Conservation (phyloP, 2,888 invertebrate genomes). For the Pollenia angustigena region DNA sequence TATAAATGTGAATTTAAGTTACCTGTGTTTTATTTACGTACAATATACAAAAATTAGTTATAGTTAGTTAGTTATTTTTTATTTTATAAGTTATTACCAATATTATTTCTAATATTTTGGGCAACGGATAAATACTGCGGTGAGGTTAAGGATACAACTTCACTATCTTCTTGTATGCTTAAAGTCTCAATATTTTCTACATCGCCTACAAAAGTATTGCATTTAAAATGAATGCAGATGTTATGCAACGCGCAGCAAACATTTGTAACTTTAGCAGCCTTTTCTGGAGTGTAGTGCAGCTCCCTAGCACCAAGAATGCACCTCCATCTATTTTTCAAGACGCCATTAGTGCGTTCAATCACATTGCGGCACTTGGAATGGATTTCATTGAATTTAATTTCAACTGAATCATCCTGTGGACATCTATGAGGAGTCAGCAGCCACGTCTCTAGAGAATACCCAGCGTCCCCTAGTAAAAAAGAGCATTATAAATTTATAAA, state of each 20-base stretch:
- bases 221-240: slow-evolving; percentile 20
- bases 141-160: too few species aligned
- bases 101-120: not conserved
- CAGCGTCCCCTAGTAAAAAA: slow-evolving; percentile 49
- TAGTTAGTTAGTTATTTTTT: not conserved
- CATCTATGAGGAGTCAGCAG: slow-evolving; percentile 45
- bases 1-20: too few species aligned
- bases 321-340: too few species aligned
- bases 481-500: too few species aligned
- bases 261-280: slow-evolving; percentile 43
- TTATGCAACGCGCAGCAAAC: slow-evolving; percentile 47
- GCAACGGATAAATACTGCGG: not conserved
- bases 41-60: not conserved
- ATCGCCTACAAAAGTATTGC: slow-evolving; percentile 6
- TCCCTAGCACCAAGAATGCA: not conserved
- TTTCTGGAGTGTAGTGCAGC: slow-evolving; percentile 30
- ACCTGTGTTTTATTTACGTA: too few species aligned
- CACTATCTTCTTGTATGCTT: not conserved
- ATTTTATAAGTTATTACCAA: not conserved
- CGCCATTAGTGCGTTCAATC: too few species aligned
- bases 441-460: slow-evolving; percentile 56
- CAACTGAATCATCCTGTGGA: slow-evolving; percentile 33
- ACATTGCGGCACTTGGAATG: slow-evolving; percentile 48
- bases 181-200: not conserved
- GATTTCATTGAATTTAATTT: slow-evolving; percentile 61